phyloP scores from a whole-genome alignment of 2,113 vertebrate species.

The Cranoglanis bouderius region DNA sequence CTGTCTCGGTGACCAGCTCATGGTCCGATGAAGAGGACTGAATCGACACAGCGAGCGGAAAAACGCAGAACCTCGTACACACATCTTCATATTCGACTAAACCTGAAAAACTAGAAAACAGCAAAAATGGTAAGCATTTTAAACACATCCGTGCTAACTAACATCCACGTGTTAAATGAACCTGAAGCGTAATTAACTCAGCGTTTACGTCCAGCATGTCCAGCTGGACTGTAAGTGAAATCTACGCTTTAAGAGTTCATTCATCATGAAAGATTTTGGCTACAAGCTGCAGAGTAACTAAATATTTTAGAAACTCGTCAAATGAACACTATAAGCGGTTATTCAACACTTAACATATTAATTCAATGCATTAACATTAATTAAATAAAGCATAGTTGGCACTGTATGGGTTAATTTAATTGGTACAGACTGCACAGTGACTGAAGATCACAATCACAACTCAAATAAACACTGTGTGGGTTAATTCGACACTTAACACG shows the following conservation, averaged over 20 bases:
- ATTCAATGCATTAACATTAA: too few species aligned
- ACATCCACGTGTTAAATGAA: neutral
- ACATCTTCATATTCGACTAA: neutral
- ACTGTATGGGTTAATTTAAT: too few species aligned
- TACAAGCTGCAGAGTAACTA: neutral
- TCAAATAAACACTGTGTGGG: too few species aligned
- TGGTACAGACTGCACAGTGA: too few species aligned
- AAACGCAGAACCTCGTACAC: neutral
- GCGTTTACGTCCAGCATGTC: neutral
- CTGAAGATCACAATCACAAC: too few species aligned
- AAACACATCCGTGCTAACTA: neutral
- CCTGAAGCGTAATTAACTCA: too few species aligned
- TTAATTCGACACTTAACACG: too few species aligned
- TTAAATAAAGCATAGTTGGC: too few species aligned
- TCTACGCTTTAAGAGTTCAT: neutral
- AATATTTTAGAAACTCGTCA: too few species aligned
- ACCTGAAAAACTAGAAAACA: neutral
- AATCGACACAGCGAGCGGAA: neutral
- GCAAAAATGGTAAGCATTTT: neutral
- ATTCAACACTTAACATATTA: too few species aligned
- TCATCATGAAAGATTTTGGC: neutral
- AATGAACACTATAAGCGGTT: too few species aligned
- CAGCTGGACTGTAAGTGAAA: neutral
- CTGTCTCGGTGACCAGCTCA: conserved; percentile 62
- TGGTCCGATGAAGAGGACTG: conserved; percentile 28